Evolutionary conservation across 2,797 vertebrate species (phyloP).

Genomic region (Coluber constrictor): DNA sequence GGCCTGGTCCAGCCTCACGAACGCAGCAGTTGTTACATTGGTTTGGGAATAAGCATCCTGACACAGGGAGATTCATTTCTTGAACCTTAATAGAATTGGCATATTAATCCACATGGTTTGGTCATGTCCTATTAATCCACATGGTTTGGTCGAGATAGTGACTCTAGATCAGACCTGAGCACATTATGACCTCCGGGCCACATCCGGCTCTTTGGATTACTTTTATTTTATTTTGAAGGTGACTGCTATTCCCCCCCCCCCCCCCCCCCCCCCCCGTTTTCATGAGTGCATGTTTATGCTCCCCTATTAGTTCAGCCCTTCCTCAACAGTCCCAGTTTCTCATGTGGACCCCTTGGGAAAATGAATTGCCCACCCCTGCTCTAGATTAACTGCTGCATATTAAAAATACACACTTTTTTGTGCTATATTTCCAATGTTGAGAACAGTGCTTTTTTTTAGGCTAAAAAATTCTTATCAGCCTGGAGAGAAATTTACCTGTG

Average conservation of each 20-base stretch:
- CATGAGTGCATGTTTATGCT: not conserved
- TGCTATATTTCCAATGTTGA: not conserved
- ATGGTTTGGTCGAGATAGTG: not conserved
- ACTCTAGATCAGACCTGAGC: not conserved
- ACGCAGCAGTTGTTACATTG: not conserved
- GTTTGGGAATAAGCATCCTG: not conserved
- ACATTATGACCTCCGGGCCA: not conserved
- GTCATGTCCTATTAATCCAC: not conserved
- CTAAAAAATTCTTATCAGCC: not conserved
- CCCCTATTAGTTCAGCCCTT: not conserved
- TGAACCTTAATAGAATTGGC: not conserved
- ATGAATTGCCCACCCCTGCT: not conserved
- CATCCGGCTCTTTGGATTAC: not conserved
- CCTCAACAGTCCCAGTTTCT: not conserved
- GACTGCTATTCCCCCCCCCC: too few relatives aligned
- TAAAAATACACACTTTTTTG: not conserved
- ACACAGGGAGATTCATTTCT: not conserved
- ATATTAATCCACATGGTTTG: not conserved
- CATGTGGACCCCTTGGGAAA: not conserved
- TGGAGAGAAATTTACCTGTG: not conserved
- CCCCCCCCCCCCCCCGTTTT: not conserved
- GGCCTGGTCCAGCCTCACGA: not conserved
- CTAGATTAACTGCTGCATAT: not conserved
- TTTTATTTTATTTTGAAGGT: too few relatives aligned
- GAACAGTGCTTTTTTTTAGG: not conserved